phyloP scores from a whole-genome alignment of 2,113 vertebrate species.

The Mola mola region DNA sequence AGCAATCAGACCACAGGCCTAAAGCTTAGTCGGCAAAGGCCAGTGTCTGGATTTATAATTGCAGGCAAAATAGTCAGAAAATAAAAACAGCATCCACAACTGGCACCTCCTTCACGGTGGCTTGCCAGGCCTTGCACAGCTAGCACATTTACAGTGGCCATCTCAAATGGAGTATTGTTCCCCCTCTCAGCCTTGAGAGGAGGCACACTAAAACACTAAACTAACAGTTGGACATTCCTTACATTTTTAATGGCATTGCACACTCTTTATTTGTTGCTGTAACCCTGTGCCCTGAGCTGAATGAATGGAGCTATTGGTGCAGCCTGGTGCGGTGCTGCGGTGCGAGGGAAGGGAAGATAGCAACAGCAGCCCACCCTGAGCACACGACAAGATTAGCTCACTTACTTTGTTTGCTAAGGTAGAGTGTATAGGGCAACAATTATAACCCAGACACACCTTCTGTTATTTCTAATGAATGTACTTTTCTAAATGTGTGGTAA shows the following conservation, averaged over 20 bases:
- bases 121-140: constrained; percentile 56
- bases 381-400: constrained; percentile 69
- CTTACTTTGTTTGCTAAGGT: constrained; percentile 61
- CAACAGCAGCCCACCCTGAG: constrained; percentile 60
- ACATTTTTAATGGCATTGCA: constrained; percentile 86
- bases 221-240: constrained; percentile 90
- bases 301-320: constrained; percentile 85
- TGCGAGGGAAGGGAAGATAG: constrained; percentile 67
- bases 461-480: constrained; percentile 51
- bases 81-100: constrained; percentile 68
- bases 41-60: constrained; percentile 72
- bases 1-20: constrained; percentile 69
- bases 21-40: constrained; percentile 58
- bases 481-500: constrained; percentile 41
- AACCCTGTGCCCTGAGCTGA: constrained; percentile 86
- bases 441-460: constrained; percentile 56
- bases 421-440: constrained; percentile 61
- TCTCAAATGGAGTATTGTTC: constrained; percentile 81
- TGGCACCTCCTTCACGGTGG: constrained; percentile 58
- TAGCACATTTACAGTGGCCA: constrained; percentile 65
- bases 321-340: constrained; percentile 71
- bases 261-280: constrained; percentile 90
- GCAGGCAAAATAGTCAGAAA: constrained; percentile 66
- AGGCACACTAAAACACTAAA: constrained; percentile 83
- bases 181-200: constrained; percentile 73